Base-by-base conservation (phyloP, 1,140 invertebrate genomes). In the Eufriesea mexicana region DNA sequence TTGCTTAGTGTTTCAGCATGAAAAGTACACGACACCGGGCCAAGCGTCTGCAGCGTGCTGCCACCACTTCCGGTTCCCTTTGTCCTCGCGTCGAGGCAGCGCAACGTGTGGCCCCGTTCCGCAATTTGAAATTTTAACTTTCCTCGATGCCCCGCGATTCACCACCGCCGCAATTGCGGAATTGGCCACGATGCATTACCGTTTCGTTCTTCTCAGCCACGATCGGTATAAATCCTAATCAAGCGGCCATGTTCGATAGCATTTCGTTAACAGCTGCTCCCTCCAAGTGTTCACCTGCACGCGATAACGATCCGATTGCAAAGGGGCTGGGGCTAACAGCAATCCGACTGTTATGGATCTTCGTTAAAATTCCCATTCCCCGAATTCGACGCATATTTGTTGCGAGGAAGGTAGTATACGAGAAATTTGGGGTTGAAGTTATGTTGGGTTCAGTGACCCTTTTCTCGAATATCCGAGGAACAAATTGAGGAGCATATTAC, bases 351-450 rank as follows among this genome's bases (percentile, higher is more conserved):
- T 18, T 28, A 42, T 72, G 23, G 47, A 54, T 79, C 67, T 42
- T 73, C 68, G 18, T 73, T 79, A 62, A 72, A 79, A 72, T 62
- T 51, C 64, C 68, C 78, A 73, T 74, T 54, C 47, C 25, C 18
- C 14, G 16, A 4, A 35, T 14, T 62, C 47, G 68, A 35, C 9
- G 25, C 5, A 10, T 55, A 23, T 57, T 59, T 9, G 45, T 25
- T 35, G 25, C 10, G 16, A 20, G 5, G 6, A 9, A 2, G n/a
- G 45, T 12, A 5, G 0, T 62, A 20, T 1, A 6, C 5, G 59
- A 16, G 25, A 54, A 54, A n/a, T n/a, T n/a, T n/a, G n/a, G n/a
- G n/a, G n/a, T 14, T 54, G 12, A 62, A 28, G 28, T 28, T 28
- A 25, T 12, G 57, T 59, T 59, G 7, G 55, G 1, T n/a, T 57